phyloP scores from a whole-genome alignment of 2,888 invertebrate genomes.

The Oscheius onirici region DNA sequence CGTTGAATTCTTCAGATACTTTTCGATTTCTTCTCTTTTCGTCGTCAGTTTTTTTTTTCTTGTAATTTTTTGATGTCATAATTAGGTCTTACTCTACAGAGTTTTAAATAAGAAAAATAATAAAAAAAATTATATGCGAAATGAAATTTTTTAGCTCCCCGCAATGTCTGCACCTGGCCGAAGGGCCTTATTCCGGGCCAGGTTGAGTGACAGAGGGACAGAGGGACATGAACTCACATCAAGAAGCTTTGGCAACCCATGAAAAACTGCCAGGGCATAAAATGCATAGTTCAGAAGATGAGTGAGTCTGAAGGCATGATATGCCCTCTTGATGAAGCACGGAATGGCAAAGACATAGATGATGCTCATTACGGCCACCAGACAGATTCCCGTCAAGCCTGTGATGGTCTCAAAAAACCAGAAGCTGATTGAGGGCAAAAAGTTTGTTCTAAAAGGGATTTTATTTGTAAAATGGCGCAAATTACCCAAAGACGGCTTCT shows the following conservation, averaged over 20 bases:
- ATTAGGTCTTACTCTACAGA: too few species aligned
- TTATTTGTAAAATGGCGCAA: background rate
- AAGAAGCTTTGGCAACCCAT: slow-evolving; percentile 88
- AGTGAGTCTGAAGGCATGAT: slow-evolving; percentile 77
- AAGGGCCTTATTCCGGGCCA: too few species aligned
- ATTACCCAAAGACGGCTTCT: slow-evolving; percentile 83
- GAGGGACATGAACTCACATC: slow-evolving; percentile 77
- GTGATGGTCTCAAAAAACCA: slow-evolving; percentile 89
- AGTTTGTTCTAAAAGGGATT: slow-evolving; percentile 87
- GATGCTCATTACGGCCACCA: slow-evolving; percentile 84
- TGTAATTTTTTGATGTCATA: too few species aligned
- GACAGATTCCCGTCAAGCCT: slow-evolving; percentile 77
- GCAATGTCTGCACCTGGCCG: too few species aligned
- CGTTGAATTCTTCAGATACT: too few species aligned
- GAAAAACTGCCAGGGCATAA: slow-evolving; percentile 86
- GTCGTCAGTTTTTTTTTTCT: too few species aligned
- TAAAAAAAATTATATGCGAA: too few species aligned
- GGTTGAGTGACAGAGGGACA: background rate
- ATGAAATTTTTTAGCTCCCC: too few species aligned
- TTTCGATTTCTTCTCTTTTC: too few species aligned
- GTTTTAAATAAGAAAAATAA: too few species aligned
- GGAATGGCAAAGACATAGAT: slow-evolving; percentile 97
- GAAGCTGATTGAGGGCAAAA: slow-evolving; percentile 90
- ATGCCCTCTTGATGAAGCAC: slow-evolving; percentile 86
- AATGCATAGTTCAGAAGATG: slow-evolving; percentile 88